These are phyloP conservation scores for Echinops telfairi DNA, from an alignment of 2,113 vertebrate species.

Conservation along the genomic window DNA sequence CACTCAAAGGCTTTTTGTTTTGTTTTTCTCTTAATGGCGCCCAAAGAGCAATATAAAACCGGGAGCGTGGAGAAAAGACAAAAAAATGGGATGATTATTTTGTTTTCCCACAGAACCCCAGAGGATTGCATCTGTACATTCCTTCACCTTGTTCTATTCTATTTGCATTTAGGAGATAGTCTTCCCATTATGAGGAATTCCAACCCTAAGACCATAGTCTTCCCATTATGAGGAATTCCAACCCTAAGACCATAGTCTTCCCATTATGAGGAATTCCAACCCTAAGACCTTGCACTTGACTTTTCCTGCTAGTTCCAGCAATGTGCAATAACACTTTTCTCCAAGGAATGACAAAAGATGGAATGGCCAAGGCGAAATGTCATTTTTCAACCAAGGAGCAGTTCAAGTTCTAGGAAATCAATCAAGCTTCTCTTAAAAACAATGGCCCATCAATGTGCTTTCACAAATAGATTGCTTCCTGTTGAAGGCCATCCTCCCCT, in stretches of 20 bases:
- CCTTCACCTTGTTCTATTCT: slow-evolving; percentile 21
- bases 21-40: background rate
- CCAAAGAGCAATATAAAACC: background rate
- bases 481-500: slow-evolving; percentile 65
- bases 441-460: slow-evolving; percentile 65
- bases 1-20: background rate
- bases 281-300: slow-evolving; percentile 52
- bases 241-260: background rate
- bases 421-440: slow-evolving; percentile 72
- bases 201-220: background rate
- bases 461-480: slow-evolving; percentile 64
- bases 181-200: slow-evolving; percentile 22
- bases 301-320: slow-evolving; percentile 73
- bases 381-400: slow-evolving; percentile 73
- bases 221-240: slow-evolving; percentile 30
- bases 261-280: slow-evolving; percentile 29
- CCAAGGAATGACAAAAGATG: slow-evolving; percentile 6
- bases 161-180: slow-evolving; percentile 50
- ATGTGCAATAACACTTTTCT: slow-evolving; percentile 60
- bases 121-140: background rate
- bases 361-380: slow-evolving; percentile 72
- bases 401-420: slow-evolving; percentile 79
- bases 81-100: slow-evolving; percentile 38
- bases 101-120: background rate
- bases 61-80: background rate